Conservation (phyloP, 2,888 invertebrate genomes). For the Rhopalosiphum nymphaeae region DNA sequence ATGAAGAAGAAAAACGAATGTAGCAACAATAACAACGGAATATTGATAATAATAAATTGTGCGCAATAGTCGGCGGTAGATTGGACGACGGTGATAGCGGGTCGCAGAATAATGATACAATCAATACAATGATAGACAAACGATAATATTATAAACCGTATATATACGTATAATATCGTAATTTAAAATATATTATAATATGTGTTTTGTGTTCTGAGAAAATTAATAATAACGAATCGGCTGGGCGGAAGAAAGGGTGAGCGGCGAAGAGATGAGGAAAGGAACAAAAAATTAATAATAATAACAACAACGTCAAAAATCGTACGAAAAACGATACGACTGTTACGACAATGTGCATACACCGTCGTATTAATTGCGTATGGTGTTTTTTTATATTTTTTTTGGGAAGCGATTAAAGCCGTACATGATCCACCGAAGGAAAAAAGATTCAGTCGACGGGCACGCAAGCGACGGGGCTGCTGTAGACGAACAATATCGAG, state of each 20-base stretch:
- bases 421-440: neutral
- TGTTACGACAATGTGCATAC: too few species aligned
- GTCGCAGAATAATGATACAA: neutral
- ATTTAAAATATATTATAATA: too few species aligned
- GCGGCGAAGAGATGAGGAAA: neutral
- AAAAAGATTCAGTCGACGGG: neutral
- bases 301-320: neutral
- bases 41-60: neutral
- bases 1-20: neutral
- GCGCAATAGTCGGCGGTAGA: neutral
- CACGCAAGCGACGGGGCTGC: neutral
- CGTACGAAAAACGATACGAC: neutral
- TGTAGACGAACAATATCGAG: neutral
- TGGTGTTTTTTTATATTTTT: too few species aligned
- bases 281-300: neutral
- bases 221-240: neutral
- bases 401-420: neutral
- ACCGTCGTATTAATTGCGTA: too few species aligned
- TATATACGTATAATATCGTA: neutral
- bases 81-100: neutral
- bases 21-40: neutral
- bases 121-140: neutral
- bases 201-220: neutral
- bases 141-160: neutral
- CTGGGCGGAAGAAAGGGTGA: neutral